A percentile compares a stretch with the other conserved stretches of the same genome.
Conservation (phyloP, 2,113 vertebrate species). For the Haemorhous mexicanus region DNA sequence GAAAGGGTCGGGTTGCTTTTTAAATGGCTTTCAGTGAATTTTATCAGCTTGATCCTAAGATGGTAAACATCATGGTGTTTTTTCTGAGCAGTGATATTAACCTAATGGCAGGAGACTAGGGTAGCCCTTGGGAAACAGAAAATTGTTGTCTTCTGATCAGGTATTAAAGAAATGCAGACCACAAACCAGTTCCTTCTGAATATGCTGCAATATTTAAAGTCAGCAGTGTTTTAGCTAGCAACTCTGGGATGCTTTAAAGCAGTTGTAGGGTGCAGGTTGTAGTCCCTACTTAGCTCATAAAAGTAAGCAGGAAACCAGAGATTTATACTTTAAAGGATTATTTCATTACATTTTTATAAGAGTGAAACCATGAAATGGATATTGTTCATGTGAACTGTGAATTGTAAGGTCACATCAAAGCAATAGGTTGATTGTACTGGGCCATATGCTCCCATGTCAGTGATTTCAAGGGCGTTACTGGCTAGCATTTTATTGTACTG, state of each 20-base stretch:
- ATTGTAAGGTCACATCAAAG: background rate
- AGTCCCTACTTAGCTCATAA: background rate
- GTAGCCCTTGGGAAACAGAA: background rate
- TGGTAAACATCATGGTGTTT: background rate
- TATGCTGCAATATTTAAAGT: background rate
- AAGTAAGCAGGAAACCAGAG: background rate
- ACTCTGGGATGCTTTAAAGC: background rate
- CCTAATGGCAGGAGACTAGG: background rate
- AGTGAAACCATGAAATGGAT: background rate
- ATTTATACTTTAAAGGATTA: background rate
- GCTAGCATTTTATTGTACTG: background rate
- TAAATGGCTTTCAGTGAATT: background rate
- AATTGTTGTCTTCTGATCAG: background rate
- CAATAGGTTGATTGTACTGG: background rate
- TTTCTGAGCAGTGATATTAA: background rate
- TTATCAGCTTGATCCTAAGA: background rate
- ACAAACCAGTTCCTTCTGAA: background rate
- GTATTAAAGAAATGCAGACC: background rate
- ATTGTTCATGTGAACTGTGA: background rate
- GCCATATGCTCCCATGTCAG: background rate
- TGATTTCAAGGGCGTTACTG: background rate
- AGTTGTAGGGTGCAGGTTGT: background rate
- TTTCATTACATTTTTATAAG: background rate
- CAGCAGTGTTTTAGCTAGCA: background rate
- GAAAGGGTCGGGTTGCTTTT: background rate